phyloP scores from a whole-genome alignment of 2,888 invertebrate genomes.

The Pasiphila rectangulata region DNA sequence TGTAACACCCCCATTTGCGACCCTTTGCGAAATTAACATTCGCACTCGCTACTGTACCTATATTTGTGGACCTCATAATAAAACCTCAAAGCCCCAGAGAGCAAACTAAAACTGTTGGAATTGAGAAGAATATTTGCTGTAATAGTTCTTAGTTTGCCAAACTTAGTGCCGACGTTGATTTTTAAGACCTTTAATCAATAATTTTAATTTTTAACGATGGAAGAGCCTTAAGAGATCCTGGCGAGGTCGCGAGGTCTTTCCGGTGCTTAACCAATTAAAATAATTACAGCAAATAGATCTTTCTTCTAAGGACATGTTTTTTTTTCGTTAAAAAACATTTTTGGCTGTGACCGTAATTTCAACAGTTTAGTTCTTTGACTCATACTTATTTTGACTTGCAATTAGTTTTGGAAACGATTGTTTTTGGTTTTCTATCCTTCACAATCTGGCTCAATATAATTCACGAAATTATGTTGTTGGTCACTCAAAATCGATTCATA shows the following conservation, averaged over 20 bases:
- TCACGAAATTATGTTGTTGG: too few relatives aligned
- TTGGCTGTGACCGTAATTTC: constrained; percentile 1
- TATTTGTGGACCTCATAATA: too few relatives aligned
- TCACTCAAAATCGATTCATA: neutral
- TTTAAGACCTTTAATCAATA: neutral
- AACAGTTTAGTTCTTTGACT: constrained; percentile 5
- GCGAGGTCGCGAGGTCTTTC: constrained; percentile 30
- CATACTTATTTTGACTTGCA: constrained; percentile 3
- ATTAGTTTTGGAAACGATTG: neutral
- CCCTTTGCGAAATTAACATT: too few relatives aligned
- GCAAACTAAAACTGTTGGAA: too few relatives aligned
- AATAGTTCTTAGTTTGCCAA: too few relatives aligned
- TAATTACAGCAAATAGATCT: constrained; percentile 30
- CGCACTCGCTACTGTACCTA: too few relatives aligned
- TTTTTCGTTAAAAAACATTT: constrained; percentile 4
- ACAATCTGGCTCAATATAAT: too few relatives aligned
- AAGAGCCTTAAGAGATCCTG: constrained; percentile 29
- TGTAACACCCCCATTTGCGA: too few relatives aligned
- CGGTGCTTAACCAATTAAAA: constrained; percentile 35
- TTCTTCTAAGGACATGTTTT: constrained; percentile 33
- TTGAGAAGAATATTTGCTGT: too few relatives aligned
- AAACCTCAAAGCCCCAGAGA: too few relatives aligned
- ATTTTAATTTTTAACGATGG: neutral
- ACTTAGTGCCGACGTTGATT: neutral
- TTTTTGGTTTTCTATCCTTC: neutral